Percentiles rank a stretch among this genome's conserved stretches.
Conservation (phyloP, 2,113 vertebrate species). For the Boleophthalmus pectinirostris region DNA sequence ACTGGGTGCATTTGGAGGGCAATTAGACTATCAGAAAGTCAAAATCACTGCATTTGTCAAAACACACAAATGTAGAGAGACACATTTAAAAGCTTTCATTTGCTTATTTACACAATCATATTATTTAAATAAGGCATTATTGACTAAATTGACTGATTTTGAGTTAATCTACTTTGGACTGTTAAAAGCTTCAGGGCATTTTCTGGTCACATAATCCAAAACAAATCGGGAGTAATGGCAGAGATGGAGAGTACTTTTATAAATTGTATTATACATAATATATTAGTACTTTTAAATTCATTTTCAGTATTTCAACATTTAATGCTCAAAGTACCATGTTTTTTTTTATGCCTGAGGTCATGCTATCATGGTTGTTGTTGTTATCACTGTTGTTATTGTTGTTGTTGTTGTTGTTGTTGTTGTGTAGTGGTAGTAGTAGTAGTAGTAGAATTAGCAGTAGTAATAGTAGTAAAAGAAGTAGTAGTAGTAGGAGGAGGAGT, state of each 20-base stretch:
- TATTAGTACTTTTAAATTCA: not conserved
- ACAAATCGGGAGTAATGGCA: not conserved
- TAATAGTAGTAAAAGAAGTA: too few species aligned
- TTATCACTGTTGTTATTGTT: too few species aligned
- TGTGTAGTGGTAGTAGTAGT: too few species aligned
- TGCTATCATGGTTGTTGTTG: too few species aligned
- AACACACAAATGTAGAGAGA: slow-evolving; percentile 5
- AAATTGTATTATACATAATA: not conserved
- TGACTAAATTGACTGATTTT: not conserved
- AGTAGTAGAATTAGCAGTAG: too few species aligned
- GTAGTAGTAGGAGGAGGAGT: too few species aligned
- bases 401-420: too few species aligned
- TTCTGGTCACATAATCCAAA: not conserved
- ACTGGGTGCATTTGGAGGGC: slow-evolving; percentile 28
- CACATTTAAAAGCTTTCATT: slow-evolving; percentile 7
- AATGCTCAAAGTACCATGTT: not conserved
- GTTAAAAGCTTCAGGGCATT: slow-evolving; percentile 11
- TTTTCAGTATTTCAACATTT: not conserved
- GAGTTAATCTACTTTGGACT: not conserved
- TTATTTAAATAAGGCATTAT: not conserved
- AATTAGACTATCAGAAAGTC: slow-evolving; percentile 22
- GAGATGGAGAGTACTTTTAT: not conserved
- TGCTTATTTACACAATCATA: slow-evolving; percentile 1
- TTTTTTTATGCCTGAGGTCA: not conserved
- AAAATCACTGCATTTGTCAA: slow-evolving; percentile 16